Percentiles rank a stretch among this genome's conserved stretches.
Conservation (phyloP, 1,140 invertebrate genomes). For the Mercenaria mercenaria region DNA sequence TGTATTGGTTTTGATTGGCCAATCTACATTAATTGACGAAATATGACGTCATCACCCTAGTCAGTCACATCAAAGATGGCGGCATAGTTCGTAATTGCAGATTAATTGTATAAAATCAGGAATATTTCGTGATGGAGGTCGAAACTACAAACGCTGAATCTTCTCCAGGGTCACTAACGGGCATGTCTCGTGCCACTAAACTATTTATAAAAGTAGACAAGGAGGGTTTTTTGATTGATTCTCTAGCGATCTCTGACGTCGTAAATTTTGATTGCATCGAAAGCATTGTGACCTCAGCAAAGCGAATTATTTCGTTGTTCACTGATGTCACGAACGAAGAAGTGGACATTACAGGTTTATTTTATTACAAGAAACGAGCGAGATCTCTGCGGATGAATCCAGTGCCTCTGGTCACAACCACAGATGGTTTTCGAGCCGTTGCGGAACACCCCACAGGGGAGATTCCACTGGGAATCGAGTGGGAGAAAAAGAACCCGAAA, state of each 20-base stretch:
- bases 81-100: slow-evolving; percentile 28
- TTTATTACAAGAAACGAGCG: slow-evolving; percentile 63
- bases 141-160: neutral
- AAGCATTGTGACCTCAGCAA: slow-evolving; percentile 54
- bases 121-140: neutral
- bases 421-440: slow-evolving; percentile 52
- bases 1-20: neutral
- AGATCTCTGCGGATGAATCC: slow-evolving; percentile 57
- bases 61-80: slow-evolving; percentile 35
- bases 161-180: neutral
- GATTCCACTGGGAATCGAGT: slow-evolving; percentile 51
- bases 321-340: neutral
- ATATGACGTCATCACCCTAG: slow-evolving; percentile 31
- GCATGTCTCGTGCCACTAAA: slow-evolving; percentile 50
- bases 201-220: slow-evolving; percentile 49
- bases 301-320: slow-evolving; percentile 28
- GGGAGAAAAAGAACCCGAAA: neutral
- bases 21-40: neutral
- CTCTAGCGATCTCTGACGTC: slow-evolving; percentile 34
- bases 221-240: slow-evolving; percentile 48
- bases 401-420: slow-evolving; percentile 30
- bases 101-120: neutral
- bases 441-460: slow-evolving; percentile 60
- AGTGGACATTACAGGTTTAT: slow-evolving; percentile 6
- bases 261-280: slow-evolving; percentile 63